Evolutionary conservation across 2,888 invertebrate genomes (phyloP), one percentile per base, ranked within the genome.

Genomic region (Chloroclysta siterata): DNA sequence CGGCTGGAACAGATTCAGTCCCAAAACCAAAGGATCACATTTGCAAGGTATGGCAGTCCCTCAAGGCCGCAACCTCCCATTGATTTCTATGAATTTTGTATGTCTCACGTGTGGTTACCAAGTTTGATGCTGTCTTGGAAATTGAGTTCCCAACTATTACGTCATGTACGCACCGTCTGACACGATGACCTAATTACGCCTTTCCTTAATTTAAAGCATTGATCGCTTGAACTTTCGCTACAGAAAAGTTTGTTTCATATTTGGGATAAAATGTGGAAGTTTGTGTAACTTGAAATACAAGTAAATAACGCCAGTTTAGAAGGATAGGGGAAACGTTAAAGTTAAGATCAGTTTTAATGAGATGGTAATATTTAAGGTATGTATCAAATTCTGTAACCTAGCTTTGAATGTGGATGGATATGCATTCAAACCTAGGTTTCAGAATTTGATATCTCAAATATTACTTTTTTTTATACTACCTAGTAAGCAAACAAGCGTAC

Each of bases 61-160:
- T 10, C 7, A 7, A 22, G 17, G 8, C 55, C 5, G 14, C 42
- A n/a, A 36, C 44, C 36, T 17, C 17, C 53, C 61, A 68, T 65
- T 47, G 67, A 66, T 63, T 61, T 22, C 60, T n/a, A 22, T 71
- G 65, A 71, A 69, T 67, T 60, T 64, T 61, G 48, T 56, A 56
- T 60, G 42, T 52, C 33, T n/a, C 33, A 42, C 50, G 64, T 46
- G 47, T 42, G 54, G 48, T 28, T 33, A 17, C 47, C 53, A 68
- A 66, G 69, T 72, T 69, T 67, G 69, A 69, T 69, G 67, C 4
- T 28, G 47, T 47, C 68, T 71, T 66, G 64, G 61, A 69, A 72
- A 72, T 72, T 65, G 69, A 68, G 66, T 69, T 68, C 48, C 15
- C 55, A 56, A 54, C 57, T 67, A 57, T 66, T 60, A 63, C 63